Evolutionary conservation across 2,797 vertebrate species (phyloP), one percentile per base, ranked within the genome.

Genomic region (Ibycter americanus): DNA sequence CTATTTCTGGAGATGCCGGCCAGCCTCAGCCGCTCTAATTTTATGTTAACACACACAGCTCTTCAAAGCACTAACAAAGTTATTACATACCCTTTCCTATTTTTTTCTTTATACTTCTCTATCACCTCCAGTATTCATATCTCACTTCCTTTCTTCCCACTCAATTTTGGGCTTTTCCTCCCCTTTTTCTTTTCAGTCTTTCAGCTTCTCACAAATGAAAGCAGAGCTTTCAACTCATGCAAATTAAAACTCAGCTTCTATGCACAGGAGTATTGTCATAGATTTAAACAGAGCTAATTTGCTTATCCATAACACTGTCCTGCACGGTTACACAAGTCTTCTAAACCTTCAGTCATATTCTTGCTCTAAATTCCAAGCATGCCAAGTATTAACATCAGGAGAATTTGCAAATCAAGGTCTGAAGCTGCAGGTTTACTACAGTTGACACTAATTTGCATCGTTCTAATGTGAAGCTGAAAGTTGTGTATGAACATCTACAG

Each of bases 401-500:
- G 16, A 46, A 32, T 38, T 80, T 25, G 12, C 6, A 44, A 84
- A 61, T 18, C 7, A 66, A 70, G 23, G 16, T 12, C 62, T 44
- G 38, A 93, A 86, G 38, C 9, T 12, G 25, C 14, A 66, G 14
- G 13, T 86, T 90, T 62, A 55, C 16, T 40, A 14, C 8, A 66
- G 42, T 5, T 62, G 31, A 54, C 17, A 11, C 8, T 26, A 80
- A 58, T 3, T 32, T 1, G 0, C 15, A 19, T 8, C 8, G 46
- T 23, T 72, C 17, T 47, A 66, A 52, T 0, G 19, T 13, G n/a
- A 83, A 68, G 2, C 40, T 95, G 38, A 38, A 87, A 83, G 18
- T 4, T 73, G 25, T 0, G 1, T 4, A 8, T 2, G 3, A 59
- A 49, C 6, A 16, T 47, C 6, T 14, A 17, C 15, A 34, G 21